Base-by-base conservation (phyloP, 1,140 invertebrate species). In the Spodoptera litura region DNA sequence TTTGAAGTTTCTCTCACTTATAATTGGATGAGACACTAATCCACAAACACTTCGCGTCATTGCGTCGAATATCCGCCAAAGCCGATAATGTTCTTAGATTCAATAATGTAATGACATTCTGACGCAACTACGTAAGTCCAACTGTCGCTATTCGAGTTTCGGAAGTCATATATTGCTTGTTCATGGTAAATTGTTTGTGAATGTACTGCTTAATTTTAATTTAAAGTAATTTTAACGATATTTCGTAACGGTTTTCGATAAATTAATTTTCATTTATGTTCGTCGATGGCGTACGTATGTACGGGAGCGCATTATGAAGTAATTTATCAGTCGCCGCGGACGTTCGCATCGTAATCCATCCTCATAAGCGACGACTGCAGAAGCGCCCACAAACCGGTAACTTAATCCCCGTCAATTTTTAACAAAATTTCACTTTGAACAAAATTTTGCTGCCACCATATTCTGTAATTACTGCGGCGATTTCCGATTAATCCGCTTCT, bases 251-350 rank as follows among this genome's bases (percentile, higher is more conserved):
- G 58, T 74, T 61, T 62, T 20, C 56, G 58, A 74, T 74, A 74
- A 61, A 74, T 74, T 75, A 75, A 75, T 75, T 75, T 75, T 75
- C 73, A 64, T 75, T 75, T 75, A 61, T 31, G 59, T 51, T 49
- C 59, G 58, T 75, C 55, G 38, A 61, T 74, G 71, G 38, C 31
- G 31, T 31, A 31, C 4, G 31, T 56, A 64, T 11, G 49, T 75
- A 62, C 59, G 59, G 49, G 20, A 75, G 51, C 72, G 58, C 59
- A 51, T 75, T 75, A 75, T 75, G 59, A 75, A 75, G 73, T 75
- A 75, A 75, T 75, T 75, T 75, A 75, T 75, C 59, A 75, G 73
- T 12, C 6, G 59, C 12, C 59, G 59, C 59, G 58, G 73, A 75
- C 49, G 73, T 75, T 49, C 59, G 59, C 73, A 59, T 74, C 72